Evolutionary conservation across 2,888 invertebrate genomes (phyloP).

Genomic region (Drosophila formosana): DNA sequence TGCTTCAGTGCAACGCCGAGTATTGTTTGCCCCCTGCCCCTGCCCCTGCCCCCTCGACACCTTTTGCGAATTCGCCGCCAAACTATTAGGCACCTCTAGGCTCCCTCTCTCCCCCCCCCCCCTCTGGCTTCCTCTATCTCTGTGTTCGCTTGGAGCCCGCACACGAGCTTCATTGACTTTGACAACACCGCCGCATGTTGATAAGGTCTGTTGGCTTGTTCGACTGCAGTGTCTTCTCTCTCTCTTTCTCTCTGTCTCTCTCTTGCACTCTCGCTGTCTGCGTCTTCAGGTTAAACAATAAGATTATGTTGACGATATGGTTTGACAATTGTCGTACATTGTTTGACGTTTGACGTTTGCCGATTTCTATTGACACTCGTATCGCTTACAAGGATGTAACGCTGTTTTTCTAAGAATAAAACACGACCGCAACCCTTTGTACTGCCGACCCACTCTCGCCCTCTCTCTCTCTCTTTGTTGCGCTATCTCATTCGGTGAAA

Average conservation of each 20-base stretch:
- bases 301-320: conserved; percentile 79
- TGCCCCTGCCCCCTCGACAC: conserved; percentile 17
- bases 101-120: background rate
- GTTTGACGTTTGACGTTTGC: conserved; percentile 82
- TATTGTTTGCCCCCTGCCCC: conserved; percentile 56
- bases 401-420: conserved; percentile 76
- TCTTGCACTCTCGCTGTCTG: background rate
- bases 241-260: background rate
- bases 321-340: conserved; percentile 81
- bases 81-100: conserved; percentile 14
- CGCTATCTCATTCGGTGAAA: conserved; percentile 6
- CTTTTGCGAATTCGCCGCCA: conserved; percentile 50
- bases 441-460: conserved; percentile 51
- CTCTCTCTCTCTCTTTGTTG: background rate
- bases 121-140: background rate
- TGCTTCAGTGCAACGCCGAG: conserved; percentile 72
- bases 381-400: conserved; percentile 79
- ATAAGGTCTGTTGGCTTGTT: conserved; percentile 58
- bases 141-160: conserved; percentile 44
- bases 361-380: conserved; percentile 75
- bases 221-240: conserved; percentile 6
- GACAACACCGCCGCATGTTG: conserved; percentile 77
- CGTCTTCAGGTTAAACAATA: conserved; percentile 69
- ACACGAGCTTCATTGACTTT: conserved; percentile 70
- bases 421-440: conserved; percentile 62